Evolutionary conservation across 1,140 invertebrate species (phyloP).

Genomic region (Bombus affinis): DNA sequence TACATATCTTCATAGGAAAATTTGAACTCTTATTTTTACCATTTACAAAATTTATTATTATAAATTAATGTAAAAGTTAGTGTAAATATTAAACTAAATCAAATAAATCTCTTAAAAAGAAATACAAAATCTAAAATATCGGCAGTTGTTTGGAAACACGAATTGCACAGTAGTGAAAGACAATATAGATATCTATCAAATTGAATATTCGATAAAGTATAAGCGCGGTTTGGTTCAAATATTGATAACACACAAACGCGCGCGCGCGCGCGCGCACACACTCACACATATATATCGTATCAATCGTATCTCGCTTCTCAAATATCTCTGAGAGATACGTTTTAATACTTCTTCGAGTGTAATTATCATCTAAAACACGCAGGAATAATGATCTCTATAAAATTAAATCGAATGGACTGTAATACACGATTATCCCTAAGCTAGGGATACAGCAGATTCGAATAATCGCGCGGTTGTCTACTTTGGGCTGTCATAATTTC

Average conservation of each 20-base stretch:
- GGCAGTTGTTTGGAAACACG: conserved; percentile 6
- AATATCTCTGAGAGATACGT: not conserved
- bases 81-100: not conserved
- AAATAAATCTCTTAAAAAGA: not conserved
- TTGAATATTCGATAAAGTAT: not conserved
- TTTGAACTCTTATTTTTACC: not conserved
- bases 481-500: not conserved
- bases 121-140: not conserved
- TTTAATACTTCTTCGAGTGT: conserved; percentile 4
- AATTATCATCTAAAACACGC: conserved; percentile 1
- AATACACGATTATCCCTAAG: not conserved
- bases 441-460: not conserved
- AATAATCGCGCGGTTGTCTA: not conserved
- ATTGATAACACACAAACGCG: not conserved
- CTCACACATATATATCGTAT: too few relatives aligned
- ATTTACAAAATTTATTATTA: not conserved
- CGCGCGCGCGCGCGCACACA: too few relatives aligned
- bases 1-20: not conserved
- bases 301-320: not conserved
- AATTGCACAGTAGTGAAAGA: not conserved
- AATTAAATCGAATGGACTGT: not conserved
- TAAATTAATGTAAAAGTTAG: not conserved
- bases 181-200: not conserved
- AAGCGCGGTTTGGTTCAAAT: not conserved
- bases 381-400: not conserved